Base-by-base conservation (phyloP, 2,113 vertebrate species). In the Cynopterus brachyotis region DNA sequence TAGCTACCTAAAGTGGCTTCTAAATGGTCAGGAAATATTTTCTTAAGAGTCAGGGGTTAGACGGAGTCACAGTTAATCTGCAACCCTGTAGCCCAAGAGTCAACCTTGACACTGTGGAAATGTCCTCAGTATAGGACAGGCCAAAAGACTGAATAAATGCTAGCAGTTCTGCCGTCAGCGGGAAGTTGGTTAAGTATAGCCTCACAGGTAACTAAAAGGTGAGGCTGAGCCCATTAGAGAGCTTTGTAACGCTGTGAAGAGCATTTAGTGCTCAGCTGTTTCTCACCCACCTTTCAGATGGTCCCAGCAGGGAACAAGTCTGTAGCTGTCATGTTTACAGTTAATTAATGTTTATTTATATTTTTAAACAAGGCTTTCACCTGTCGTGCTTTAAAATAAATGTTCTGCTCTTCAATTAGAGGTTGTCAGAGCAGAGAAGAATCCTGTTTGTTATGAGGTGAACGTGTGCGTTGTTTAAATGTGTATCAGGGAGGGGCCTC, bases 301-400 rank as follows among this genome's bases (percentile, higher is more conserved):
- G 96, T 94, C 98, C 93, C 96, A 95, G 97, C 96, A 97, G 97
- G 97, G 82, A 93, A 89, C 73, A 75, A 75, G 82, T 93, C 95
- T 96, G 93, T n/a, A 57, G 83, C 97, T 96, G 97, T 97, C 96
- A 90, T 96, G 96, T 96, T 98, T 97, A 97, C 79, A 94, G 96
- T 92, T 98, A 97, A 98, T 97, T 96, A 97, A 94, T 96, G 97
- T 97, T 98, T 97, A 97, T 96, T 95, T 96, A 97, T 96, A 96
- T 97, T 96, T 98, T 97, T 94, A 97, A 97, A 95, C 96, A 97
- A 96, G 96, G 6, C 79, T 96, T 96, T 97, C 97, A 97, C 97
- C 97, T 97, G 97, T 92, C 96, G 93, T 0, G 0, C 88, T 94
- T 94, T 91, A 96, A 96, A 96, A 97, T 91, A 92, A 96, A 94